Evolutionary conservation across 2,888 invertebrate genomes (phyloP), one percentile per base, ranked within the genome.

Genomic region (Scrobipalpa atriplicella): DNA sequence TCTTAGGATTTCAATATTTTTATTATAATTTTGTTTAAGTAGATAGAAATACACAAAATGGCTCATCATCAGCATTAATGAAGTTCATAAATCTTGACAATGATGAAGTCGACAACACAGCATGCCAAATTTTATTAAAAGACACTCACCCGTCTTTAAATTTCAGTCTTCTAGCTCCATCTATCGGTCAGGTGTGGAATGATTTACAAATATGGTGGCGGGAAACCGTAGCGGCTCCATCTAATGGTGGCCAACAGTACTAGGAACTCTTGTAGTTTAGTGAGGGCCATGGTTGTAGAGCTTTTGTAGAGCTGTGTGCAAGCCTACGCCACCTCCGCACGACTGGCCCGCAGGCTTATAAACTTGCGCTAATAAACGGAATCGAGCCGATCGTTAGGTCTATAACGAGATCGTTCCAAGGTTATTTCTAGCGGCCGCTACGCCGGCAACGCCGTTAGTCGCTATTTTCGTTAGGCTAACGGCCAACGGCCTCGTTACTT

Each of bases 401-500:
- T 38, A 70, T 71, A 70, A 72, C 70, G 67, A 67, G 68, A 69
- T 70, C 75, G 73, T 71, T 71, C 38, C 9, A 54, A 75, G 70
- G 69, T 69, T 71, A 75, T 72, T 74, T 68, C 41, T 64, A 68
- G 69, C 60, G 73, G 79, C 78, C 78, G 79, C 75, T 78, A 79
- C 77, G 79, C 79, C 78, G 41, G 41, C 41, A 78, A 80, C 77
- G 71, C 69, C 58, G 77, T 79, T 79, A 77, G 84, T 78, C 88
- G 86, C 86, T 89, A 87, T 85, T 86, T 76, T 82, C 84, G 86
- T 82, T 85, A 78, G 77, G 73, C 87, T 85, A 86, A 19, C 54
- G 54, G 47, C 47, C 47, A 8, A 7, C 61, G 62, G 38, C 60
- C 54, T 39, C 63, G 68, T 68, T 85, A 85, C 72, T 74, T 74